A percentile compares a stretch with the other conserved stretches of the same genome.
Evolutionary conservation across 2,888 invertebrate genomes (phyloP).

Genomic region (Periphyllus acericola): DNA sequence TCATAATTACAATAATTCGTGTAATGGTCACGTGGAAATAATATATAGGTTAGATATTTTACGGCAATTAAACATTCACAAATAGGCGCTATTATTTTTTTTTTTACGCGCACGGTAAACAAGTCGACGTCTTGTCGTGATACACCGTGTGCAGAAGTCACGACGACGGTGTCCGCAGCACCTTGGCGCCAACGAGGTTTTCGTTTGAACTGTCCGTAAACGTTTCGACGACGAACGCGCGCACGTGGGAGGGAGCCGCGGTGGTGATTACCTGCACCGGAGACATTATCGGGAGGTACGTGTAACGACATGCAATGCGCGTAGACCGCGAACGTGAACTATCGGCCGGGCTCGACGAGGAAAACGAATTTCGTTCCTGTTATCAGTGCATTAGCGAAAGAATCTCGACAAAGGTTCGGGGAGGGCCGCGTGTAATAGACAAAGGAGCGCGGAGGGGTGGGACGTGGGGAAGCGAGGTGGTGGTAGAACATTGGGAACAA

Average conservation of each 20-base stretch:
- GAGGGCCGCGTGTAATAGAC: conserved; percentile 14
- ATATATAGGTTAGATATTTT: too few species aligned
- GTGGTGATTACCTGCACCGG: not conserved
- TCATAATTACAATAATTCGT: too few species aligned
- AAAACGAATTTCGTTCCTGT: not conserved
- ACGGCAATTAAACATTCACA: not conserved
- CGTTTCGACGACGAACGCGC: not conserved
- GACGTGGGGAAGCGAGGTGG: too few species aligned
- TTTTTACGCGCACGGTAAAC: not conserved
- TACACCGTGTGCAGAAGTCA: not conserved
- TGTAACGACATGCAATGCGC: too few species aligned
- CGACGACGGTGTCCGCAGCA: too few species aligned
- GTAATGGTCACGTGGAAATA: too few species aligned
- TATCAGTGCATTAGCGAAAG: conserved; percentile 27
- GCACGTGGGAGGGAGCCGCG: too few species aligned
- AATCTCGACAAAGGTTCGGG: not conserved
- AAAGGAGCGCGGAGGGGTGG: not conserved
- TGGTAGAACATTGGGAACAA: conserved; percentile 21
- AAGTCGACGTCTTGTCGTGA: too few species aligned
- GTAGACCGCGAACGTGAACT: not conserved
- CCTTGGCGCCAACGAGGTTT: not conserved
- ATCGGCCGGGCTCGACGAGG: not conserved
- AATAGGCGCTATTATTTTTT: not conserved
- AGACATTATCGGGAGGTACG: too few species aligned
- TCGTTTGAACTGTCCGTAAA: not conserved